These are phyloP conservation scores for Thecophora atra DNA, from an alignment of 2,888 invertebrate genomes.

Conservation along the genomic window DNA sequence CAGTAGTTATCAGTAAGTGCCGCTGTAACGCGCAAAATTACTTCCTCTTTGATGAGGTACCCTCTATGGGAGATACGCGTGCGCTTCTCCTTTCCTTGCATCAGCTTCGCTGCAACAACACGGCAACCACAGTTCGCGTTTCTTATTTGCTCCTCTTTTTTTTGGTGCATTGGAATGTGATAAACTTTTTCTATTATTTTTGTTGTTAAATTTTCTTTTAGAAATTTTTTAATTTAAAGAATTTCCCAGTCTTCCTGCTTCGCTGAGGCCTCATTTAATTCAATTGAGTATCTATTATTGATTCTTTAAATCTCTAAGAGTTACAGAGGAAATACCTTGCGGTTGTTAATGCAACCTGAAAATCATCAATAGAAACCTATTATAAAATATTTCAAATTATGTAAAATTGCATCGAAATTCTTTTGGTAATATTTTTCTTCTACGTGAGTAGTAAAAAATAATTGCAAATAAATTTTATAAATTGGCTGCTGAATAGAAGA, in stretches of 20 bases:
- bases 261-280: not conserved
- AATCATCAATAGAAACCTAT: not conserved
- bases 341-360: not conserved
- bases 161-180: constrained; percentile 10
- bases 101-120: not conserved
- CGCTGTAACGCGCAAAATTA: not conserved
- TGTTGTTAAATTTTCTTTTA: not conserved
- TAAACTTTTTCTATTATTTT: constrained; percentile 4
- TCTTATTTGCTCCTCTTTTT: too few relatives aligned
- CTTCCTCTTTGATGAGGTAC: not conserved
- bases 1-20: not conserved
- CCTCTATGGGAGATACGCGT: not conserved
- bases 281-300: not conserved
- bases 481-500: too few relatives aligned
- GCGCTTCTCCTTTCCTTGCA: not conserved
- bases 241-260: constrained; percentile 1
- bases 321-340: not conserved
- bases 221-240: constrained; percentile 13
- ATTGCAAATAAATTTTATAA: constrained; percentile 6
- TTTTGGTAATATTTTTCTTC: not conserved
- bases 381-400: not conserved
- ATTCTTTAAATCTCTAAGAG: not conserved
- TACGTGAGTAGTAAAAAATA: not conserved
- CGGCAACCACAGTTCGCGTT: constrained; percentile 9
- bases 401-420: constrained; percentile 12